These are phyloP conservation scores for Daktulosphaira vitifoliae DNA, from an alignment of 1,140 invertebrate genomes.

Conservation along the genomic window DNA sequence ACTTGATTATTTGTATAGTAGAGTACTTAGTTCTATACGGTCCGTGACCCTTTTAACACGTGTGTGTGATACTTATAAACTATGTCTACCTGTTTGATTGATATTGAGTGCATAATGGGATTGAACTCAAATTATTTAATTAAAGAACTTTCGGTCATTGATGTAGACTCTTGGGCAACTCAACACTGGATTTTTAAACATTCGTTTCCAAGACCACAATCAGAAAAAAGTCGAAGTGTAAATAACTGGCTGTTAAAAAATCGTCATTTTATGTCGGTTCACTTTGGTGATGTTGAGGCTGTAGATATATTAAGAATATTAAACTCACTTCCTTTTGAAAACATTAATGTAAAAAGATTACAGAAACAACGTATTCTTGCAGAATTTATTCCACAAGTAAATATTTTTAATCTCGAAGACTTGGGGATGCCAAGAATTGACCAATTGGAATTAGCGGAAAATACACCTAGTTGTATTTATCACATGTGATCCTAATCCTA, in stretches of 20 bases:
- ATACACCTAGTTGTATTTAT: no score
- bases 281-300: neutral
- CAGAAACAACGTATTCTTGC: neutral
- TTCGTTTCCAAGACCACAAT: neutral
- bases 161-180: neutral
- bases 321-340: neutral
- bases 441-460: neutral
- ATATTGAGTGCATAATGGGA: neutral
- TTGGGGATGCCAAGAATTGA: neutral
- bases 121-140: neutral
- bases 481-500: no score
- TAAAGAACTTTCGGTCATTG: neutral
- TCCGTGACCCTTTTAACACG: no score
- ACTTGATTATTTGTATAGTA: neutral
- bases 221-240: no score
- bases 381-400: neutral
- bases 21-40: no score
- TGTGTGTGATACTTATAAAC: no score
- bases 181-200: conserved; percentile 3
- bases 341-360: neutral
- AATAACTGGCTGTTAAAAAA: neutral
- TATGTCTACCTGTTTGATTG: neutral
- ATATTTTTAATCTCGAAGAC: neutral
- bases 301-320: neutral
- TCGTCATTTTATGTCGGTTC: neutral